phyloP scores from a whole-genome alignment of 2,888 invertebrate species.

The Drosophila pseudotakahashii region DNA sequence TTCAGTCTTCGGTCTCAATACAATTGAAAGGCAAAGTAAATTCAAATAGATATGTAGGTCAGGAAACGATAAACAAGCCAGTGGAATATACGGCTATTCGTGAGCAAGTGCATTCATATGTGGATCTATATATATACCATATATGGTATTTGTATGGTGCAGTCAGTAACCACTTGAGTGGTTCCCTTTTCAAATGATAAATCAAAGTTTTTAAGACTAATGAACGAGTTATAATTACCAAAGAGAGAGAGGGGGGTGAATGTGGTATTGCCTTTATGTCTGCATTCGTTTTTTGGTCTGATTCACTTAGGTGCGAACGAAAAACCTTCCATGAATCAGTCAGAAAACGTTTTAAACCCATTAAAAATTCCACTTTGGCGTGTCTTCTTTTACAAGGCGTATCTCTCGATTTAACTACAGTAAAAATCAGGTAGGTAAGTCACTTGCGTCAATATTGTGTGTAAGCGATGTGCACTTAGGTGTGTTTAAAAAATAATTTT shows the following conservation, averaged over 20 bases:
- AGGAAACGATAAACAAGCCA: conserved; percentile 25
- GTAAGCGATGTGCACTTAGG: not conserved
- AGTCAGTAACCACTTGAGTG: conserved; percentile 14
- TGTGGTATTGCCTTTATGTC: conserved; percentile 1
- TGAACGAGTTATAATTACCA: conserved; percentile 10
- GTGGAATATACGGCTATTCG: not conserved
- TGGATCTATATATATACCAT: not conserved
- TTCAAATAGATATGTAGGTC: conserved; percentile 23
- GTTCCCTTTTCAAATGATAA: conserved; percentile 11
- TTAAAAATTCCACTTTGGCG: conserved; percentile 27
- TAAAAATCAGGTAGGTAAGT: conserved; percentile 14
- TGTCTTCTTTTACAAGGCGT: conserved; percentile 17
- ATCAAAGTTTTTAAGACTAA: conserved; percentile 1
- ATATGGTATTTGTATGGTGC: not conserved
- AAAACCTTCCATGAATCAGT: conserved; percentile 23
- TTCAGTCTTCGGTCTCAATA: not conserved
- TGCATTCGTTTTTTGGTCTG: conserved; percentile 17
- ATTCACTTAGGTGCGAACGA: conserved; percentile 27
- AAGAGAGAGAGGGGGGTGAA: not conserved
- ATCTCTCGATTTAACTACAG: conserved; percentile 20
- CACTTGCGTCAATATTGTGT: conserved; percentile 6
- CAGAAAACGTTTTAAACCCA: conserved; percentile 13
- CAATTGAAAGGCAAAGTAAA: conserved; percentile 17
- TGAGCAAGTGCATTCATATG: conserved; percentile 6
- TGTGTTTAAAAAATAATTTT: not conserved